phyloP scores from a whole-genome alignment of 2,797 vertebrate genomes.

The Pristis pectinata region DNA sequence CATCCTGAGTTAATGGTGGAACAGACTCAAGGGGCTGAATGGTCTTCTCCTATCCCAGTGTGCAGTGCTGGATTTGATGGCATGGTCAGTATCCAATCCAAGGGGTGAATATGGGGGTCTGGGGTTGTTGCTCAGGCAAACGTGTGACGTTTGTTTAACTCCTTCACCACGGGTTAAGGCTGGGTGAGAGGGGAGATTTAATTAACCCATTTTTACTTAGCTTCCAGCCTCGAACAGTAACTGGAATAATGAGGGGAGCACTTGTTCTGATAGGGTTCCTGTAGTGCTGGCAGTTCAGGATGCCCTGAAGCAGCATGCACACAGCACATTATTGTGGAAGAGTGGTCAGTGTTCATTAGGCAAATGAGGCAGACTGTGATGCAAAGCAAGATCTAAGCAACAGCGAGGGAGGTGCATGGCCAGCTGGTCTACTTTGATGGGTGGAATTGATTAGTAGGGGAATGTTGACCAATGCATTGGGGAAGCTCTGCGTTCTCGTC shows the following conservation, averaged over 20 bases:
- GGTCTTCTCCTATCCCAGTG: background rate
- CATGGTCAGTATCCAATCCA: conserved; percentile 42
- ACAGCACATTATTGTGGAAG: background rate
- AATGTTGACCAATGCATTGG: background rate
- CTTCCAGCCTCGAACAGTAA: background rate
- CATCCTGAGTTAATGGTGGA: background rate
- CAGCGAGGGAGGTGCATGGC: background rate
- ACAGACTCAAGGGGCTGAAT: background rate
- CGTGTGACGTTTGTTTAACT: conserved; percentile 38
- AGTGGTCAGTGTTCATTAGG: background rate
- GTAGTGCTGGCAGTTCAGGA: too few species aligned
- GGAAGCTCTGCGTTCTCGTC: background rate
- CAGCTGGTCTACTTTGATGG: background rate
- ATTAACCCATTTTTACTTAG: background rate
- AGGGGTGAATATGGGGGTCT: conserved; percentile 40
- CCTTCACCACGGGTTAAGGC: background rate
- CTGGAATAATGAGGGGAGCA: background rate
- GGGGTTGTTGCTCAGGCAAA: conserved; percentile 31
- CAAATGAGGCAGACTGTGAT: background rate
- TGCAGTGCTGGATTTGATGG: conserved; percentile 43
- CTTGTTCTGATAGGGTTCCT: background rate
- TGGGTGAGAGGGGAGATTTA: background rate
- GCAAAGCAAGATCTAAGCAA: background rate
- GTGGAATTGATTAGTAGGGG: background rate
- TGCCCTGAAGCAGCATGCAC: background rate